Conservation (phyloP, 2,888 invertebrate species). For the Drosophila mimica region DNA sequence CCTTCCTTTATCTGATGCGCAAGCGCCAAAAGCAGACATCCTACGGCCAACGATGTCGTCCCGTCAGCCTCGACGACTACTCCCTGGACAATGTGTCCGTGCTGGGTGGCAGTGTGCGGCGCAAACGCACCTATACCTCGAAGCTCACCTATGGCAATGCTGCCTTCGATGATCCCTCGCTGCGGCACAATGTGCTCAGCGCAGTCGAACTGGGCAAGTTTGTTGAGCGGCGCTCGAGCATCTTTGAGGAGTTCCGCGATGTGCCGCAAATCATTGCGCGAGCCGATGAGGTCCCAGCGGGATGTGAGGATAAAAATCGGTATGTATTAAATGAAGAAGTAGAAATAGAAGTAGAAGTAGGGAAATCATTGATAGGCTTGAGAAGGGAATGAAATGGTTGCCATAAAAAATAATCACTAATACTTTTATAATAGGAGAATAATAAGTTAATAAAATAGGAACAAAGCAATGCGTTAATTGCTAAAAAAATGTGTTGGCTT, state of each 20-base stretch:
- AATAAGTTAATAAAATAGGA: background rate
- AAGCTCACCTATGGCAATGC: slow-evolving; percentile 96
- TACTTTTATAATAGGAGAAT: background rate
- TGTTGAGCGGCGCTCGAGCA: slow-evolving; percentile 89
- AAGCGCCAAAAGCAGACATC: slow-evolving; percentile 92
- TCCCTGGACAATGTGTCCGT: slow-evolving; percentile 95
- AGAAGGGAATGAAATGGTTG: background rate
- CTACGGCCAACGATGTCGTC: slow-evolving; percentile 94
- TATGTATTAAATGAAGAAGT: slow-evolving; percentile 50
- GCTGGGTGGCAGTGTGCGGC: slow-evolving; percentile 90
- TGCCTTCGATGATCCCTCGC: slow-evolving; percentile 94
- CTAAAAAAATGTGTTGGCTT: background rate
- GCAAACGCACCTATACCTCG: slow-evolving; percentile 89
- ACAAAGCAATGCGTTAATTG: background rate
- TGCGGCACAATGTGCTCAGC: slow-evolving; percentile 89
- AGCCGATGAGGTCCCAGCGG: slow-evolving; percentile 93
- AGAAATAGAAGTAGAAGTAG: background rate
- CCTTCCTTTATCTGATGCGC: slow-evolving; percentile 91
- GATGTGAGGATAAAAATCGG: slow-evolving; percentile 95
- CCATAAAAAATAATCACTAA: background rate
- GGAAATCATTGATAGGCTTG: background rate
- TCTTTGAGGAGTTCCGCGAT: slow-evolving; percentile 92
- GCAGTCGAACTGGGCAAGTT: slow-evolving; percentile 92
- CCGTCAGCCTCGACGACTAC: slow-evolving; percentile 94
- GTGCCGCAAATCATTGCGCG: slow-evolving; percentile 92